Conservation (phyloP, 2,113 vertebrate species). For the Mionectes macconnelli region DNA sequence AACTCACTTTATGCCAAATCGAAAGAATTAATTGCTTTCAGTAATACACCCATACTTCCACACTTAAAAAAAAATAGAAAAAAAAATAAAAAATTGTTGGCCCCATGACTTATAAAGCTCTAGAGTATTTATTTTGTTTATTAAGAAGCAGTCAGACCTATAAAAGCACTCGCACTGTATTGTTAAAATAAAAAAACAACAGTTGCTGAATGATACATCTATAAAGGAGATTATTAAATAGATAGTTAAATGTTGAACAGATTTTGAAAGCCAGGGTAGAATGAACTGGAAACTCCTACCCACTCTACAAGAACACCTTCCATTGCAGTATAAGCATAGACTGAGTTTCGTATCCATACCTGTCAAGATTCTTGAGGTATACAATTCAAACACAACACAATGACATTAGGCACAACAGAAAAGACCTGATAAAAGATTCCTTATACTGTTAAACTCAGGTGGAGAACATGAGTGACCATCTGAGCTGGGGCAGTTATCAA, state of each 20-base stretch:
- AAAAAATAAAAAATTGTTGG: not conserved
- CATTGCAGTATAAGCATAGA: not conserved
- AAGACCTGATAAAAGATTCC: not conserved
- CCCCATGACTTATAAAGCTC: not conserved
- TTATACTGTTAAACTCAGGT: not conserved
- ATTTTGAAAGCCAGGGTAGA: not conserved
- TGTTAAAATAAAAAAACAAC: not conserved
- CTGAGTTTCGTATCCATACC: not conserved
- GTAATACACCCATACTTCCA: not conserved
- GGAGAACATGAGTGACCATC: accelerated
- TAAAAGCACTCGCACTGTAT: not conserved
- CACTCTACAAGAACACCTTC: not conserved
- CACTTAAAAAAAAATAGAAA: not conserved
- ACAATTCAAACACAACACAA: not conserved
- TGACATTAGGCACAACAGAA: not conserved
- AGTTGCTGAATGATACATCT: conserved; percentile 21
- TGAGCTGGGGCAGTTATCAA: not conserved
- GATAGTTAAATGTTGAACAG: not conserved
- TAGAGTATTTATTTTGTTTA: not conserved
- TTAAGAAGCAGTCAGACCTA: not conserved
- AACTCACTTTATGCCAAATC: conserved; percentile 2
- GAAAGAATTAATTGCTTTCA: conserved; percentile 12
- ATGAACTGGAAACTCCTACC: not conserved
- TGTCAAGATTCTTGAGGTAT: not conserved
- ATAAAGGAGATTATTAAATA: conserved; percentile 53